These are phyloP conservation scores for Cuculus canorus DNA, from an alignment of 2,797 vertebrate species.

Conservation along the genomic window DNA sequence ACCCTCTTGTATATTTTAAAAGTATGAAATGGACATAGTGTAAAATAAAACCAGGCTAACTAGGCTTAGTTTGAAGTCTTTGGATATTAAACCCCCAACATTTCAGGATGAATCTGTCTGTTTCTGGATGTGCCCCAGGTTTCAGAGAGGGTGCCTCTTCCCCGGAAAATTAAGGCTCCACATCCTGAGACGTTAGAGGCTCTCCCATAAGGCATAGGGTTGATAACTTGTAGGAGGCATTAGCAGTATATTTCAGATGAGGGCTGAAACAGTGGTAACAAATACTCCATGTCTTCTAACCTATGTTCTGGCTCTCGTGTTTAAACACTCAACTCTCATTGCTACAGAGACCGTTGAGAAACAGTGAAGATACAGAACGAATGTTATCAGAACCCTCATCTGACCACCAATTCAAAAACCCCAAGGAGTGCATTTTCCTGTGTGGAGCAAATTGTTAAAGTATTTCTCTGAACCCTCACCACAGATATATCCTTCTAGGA, in stretches of 20 bases:
- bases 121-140: not conserved
- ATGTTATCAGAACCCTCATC: not conserved
- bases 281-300: not conserved
- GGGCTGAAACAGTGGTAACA: not conserved
- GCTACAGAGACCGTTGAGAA: constrained; percentile 12
- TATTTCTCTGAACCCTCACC: not conserved
- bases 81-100: not conserved
- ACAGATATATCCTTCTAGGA: not conserved
- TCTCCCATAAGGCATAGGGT: not conserved
- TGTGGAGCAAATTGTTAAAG: constrained; percentile 31
- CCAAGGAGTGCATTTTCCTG: not conserved
- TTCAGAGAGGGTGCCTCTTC: not conserved
- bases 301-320: not conserved
- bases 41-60: not conserved
- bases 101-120: not conserved
- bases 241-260: not conserved
- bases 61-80: not conserved
- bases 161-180: not conserved
- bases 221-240: not conserved
- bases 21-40: not conserved
- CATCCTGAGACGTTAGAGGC: not conserved
- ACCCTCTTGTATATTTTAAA: not conserved
- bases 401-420: constrained; percentile 30
- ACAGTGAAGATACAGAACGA: not conserved
- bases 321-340: not conserved